These are phyloP conservation scores for Lepus townsendii DNA, from an alignment of 2,797 vertebrate species.

Conservation along the genomic window DNA sequence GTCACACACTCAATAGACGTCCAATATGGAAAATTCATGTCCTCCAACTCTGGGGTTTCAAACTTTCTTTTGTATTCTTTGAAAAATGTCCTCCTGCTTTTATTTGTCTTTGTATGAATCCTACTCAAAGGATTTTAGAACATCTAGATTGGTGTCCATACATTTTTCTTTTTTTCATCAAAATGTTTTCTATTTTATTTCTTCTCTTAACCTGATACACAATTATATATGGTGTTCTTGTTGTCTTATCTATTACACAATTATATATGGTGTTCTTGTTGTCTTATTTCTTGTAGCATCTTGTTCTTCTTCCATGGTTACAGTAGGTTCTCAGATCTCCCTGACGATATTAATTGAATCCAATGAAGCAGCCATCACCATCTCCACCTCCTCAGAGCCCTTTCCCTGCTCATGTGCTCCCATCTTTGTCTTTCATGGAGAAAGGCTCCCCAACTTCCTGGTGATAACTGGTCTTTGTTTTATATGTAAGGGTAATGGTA, in stretches of 20 bases:
- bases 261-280: background rate
- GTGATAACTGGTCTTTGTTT: constrained; percentile 27
- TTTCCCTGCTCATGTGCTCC: constrained; percentile 6
- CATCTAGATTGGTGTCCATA: background rate
- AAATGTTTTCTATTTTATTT: constrained; percentile 55
- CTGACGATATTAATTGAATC: background rate
- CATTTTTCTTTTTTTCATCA: constrained; percentile 41
- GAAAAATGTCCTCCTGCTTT: background rate
- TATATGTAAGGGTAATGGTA: constrained; percentile 31
- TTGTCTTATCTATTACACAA: background rate
- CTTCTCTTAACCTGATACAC: constrained; percentile 11
- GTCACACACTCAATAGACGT: background rate
- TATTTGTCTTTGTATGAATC: constrained; percentile 47
- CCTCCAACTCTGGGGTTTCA: constrained; percentile 15
- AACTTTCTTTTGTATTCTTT: constrained; percentile 11
- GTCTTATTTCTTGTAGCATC: background rate
- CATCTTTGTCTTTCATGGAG: constrained; percentile 42
- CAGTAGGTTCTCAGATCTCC: background rate
- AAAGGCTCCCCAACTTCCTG: background rate
- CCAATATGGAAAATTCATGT: background rate
- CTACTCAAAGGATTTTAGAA: background rate
- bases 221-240: no score
- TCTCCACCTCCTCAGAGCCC: background rate
- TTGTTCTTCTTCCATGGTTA: background rate
- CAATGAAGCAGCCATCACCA: background rate